Evolutionary conservation across 2,113 vertebrate genomes (phyloP).

Genomic region (Antechinus stuartii): DNA sequence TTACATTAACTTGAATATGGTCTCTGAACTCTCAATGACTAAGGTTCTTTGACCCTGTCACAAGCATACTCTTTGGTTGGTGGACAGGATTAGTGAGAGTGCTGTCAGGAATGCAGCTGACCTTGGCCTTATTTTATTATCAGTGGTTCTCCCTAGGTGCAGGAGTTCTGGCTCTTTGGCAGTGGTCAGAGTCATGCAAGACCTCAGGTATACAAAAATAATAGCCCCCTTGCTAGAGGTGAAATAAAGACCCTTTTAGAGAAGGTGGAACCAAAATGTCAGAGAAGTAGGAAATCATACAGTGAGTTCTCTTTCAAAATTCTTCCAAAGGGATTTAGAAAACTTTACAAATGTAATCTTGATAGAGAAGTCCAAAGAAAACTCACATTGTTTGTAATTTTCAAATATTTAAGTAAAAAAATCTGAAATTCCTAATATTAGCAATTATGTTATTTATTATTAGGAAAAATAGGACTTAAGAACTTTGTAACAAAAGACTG

Average conservation of each 20-base stretch:
- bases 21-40: background rate
- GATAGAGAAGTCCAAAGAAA: background rate
- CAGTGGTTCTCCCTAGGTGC: background rate
- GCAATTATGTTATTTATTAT: conserved; percentile 45
- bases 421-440: conserved; percentile 40
- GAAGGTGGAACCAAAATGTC: background rate
- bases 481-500: background rate
- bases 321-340: background rate
- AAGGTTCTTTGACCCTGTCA: background rate
- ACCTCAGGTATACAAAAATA: background rate
- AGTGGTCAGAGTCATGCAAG: background rate
- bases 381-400: background rate
- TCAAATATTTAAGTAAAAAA: conserved; percentile 60
- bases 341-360: background rate
- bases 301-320: background rate
- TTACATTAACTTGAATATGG: background rate
- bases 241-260: background rate
- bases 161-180: background rate
- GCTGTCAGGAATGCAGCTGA: background rate
- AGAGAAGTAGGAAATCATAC: background rate
- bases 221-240: background rate
- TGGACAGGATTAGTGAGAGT: background rate
- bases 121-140: background rate
- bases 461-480: conserved; percentile 68
- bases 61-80: background rate